Evolutionary conservation across 2,888 invertebrate species (phyloP).

Genomic region (Meta bourneti): DNA sequence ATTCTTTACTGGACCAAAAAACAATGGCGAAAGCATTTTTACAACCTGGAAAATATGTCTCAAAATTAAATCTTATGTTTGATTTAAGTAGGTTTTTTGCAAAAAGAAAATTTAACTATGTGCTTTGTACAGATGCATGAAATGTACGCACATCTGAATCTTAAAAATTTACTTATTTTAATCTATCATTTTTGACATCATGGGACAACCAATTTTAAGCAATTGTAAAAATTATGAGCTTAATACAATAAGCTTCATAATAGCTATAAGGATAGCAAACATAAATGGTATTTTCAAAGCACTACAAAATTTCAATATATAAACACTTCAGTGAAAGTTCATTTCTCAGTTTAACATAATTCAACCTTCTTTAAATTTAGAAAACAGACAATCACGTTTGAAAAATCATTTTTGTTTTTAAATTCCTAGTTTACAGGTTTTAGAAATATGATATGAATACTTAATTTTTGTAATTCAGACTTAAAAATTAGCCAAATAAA

Average conservation of each 20-base stretch:
- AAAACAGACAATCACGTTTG: neutral
- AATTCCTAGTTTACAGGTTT: neutral
- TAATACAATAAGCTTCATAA: too few species aligned
- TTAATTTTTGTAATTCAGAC: neutral
- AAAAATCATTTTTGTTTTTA: neutral
- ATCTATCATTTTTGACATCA: neutral
- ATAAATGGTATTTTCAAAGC: too few species aligned
- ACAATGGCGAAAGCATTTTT: slow-evolving; percentile 94
- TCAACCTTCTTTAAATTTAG: neutral
- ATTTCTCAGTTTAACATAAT: neutral
- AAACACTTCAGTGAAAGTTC: neutral
- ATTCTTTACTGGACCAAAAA: slow-evolving; percentile 90
- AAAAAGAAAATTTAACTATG: neutral
- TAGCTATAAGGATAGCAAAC: too few species aligned
- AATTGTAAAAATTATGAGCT: too few species aligned
- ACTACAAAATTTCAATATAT: too few species aligned
- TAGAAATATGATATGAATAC: neutral
- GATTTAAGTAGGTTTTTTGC: neutral
- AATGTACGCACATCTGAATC: neutral
- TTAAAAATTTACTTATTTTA: neutral
- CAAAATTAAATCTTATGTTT: neutral
- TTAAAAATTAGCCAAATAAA: neutral
- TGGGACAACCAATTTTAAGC: too few species aligned
- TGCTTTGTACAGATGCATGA: neutral
- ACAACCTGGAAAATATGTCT: slow-evolving; percentile 85